Evolutionary conservation across 2,888 invertebrate species (phyloP), one percentile per base, ranked within the genome.

Genomic region (Lysandra bellargus): DNA sequence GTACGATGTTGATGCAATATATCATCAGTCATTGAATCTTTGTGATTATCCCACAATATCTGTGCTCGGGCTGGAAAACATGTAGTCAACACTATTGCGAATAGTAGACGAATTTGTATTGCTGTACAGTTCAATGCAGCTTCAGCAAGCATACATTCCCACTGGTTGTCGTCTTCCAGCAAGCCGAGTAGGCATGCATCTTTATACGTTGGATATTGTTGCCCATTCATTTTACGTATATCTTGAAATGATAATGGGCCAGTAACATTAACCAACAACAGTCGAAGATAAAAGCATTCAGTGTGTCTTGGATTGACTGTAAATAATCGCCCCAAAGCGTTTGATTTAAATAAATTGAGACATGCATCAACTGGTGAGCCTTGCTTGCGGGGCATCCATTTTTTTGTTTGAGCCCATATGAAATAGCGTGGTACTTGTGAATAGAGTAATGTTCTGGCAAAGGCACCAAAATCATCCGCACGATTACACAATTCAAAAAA

Each of bases 211-310:
- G 37, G 4, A 37, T 37, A 37, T 4, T 37, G 37, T 37, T 37
- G 37, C 37, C 37, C 37, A 37, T 37, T 37, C 37, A 37, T 4
- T 37, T 37, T 37, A 3, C 37, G 37, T 37, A 37, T 37, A 37
- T 81, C 79, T 80, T 75, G 78, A 80, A 81, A 81, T 80, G 82
- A 83, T 37, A 80, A 80, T 81, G 81, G 81, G 69, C 81, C 82
- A 61, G 81, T 80, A 73, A 83, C 80, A 83, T 83, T 83, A 81
- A 83, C 82, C 81, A 84, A 82, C 81, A 83, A 83, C 82, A 84
- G 76, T 81, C 82, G 83, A 44, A 84, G 81, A 82, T 82, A 84
- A 82, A 84, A 85, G 80, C 83, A 83, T 78, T 83, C 81, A 64
- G 80, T 81, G 1, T 83, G 81, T 14, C 72, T 83, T 83, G 82